These are phyloP conservation scores for Lepidocolaptes lacrymiger DNA, from an alignment of 2,797 vertebrate genomes.

Conservation along the genomic window DNA sequence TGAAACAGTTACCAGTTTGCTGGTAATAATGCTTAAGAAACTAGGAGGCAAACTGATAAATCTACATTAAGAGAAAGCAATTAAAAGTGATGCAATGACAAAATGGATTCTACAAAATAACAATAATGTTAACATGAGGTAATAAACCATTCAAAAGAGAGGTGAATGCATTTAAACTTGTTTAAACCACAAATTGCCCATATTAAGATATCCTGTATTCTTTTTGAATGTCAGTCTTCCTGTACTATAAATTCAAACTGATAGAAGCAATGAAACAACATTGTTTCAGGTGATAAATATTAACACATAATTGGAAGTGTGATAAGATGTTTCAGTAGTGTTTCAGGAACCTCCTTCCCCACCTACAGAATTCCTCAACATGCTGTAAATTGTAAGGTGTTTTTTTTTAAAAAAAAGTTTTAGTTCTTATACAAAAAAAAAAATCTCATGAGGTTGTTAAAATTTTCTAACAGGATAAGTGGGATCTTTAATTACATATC, in stretches of 20 bases:
- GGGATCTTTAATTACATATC: not conserved
- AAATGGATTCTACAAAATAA: not conserved
- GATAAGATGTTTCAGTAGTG: not conserved
- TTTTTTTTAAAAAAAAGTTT: not conserved
- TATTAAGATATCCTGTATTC: not conserved
- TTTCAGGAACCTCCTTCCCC: not conserved
- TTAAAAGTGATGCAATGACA: not conserved
- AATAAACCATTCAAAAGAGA: not conserved
- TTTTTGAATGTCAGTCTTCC: not conserved
- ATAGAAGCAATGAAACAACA: not conserved
- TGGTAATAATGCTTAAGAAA: not conserved
- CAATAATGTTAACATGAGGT: not conserved
- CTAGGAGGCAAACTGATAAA: not conserved
- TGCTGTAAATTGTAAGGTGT: not conserved
- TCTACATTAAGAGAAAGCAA: not conserved
- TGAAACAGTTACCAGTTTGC: not conserved
- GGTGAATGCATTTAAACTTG: not conserved
- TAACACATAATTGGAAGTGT: not conserved
- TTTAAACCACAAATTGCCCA: not conserved
- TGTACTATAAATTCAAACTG: not conserved
- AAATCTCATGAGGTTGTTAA: not conserved
- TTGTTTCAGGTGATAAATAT: not conserved
- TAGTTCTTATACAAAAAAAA: not conserved
- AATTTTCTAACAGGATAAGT: not conserved
- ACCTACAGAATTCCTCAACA: not conserved